phyloP scores from a whole-genome alignment of 2,113 vertebrate genomes.

The Phaethon lepturus region DNA sequence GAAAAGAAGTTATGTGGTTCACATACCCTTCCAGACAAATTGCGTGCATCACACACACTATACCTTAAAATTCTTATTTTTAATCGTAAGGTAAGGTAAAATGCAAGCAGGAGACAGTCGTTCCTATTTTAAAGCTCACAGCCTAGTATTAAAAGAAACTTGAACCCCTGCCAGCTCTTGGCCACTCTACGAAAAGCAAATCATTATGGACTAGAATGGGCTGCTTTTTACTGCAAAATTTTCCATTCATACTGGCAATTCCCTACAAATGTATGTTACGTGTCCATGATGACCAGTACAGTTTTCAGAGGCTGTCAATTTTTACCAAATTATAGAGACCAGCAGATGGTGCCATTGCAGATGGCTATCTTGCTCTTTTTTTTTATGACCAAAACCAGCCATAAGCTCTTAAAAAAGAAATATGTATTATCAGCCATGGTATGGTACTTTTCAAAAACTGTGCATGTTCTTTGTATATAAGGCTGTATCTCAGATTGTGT shows the following conservation, averaged over 20 bases:
- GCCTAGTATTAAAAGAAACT: neutral
- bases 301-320: neutral
- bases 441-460: neutral
- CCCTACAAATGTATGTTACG: neutral
- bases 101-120: neutral
- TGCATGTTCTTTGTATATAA: neutral
- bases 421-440: neutral
- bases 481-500: neutral
- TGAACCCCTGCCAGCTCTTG: neutral
- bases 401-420: neutral
- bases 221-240: neutral
- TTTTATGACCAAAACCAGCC: neutral
- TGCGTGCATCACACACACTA: neutral
- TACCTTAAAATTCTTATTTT: neutral
- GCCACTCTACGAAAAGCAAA: neutral
- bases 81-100: neutral
- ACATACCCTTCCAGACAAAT: neutral
- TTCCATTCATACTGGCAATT: neutral
- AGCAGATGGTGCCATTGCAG: constrained; percentile 19
- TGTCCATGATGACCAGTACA: neutral
- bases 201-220: neutral
- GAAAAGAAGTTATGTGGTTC: neutral
- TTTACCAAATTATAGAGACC: neutral
- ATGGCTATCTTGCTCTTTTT: neutral
- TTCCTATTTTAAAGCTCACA: neutral